Evolutionary conservation across 2,888 invertebrate genomes (phyloP).

Genomic region (Synergus gifuensis): DNA sequence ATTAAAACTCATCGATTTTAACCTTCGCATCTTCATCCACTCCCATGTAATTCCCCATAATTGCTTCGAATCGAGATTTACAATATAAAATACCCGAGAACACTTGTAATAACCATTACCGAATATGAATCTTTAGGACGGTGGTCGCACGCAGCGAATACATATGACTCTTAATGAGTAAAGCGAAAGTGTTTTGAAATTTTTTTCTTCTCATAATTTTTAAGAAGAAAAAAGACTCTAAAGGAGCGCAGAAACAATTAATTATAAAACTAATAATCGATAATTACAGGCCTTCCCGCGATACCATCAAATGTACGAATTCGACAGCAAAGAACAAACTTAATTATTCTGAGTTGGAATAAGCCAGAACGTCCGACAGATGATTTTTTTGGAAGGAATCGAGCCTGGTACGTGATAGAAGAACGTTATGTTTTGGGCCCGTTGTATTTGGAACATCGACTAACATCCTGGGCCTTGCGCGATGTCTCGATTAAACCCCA

Average conservation of each 20-base stretch:
- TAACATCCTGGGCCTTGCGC: constrained; percentile 84
- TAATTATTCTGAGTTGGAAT: constrained; percentile 63
- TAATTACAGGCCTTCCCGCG: constrained; percentile 61
- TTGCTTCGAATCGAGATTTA: background rate
- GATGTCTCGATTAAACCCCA: constrained; percentile 78
- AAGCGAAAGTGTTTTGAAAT: background rate
- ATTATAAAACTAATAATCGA: background rate
- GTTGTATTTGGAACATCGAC: constrained; percentile 82
- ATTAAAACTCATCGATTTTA: background rate
- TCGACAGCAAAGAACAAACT: constrained; percentile 64
- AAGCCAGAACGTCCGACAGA: background rate
- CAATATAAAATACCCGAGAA: background rate
- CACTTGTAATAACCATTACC: background rate
- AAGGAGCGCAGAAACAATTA: background rate
- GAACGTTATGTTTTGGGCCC: constrained; percentile 86
- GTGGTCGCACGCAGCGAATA: too few relatives aligned
- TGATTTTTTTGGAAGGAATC: constrained; percentile 34
- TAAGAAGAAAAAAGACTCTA: background rate
- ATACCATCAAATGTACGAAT: constrained; percentile 65
- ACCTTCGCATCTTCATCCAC: background rate
- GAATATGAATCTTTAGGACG: background rate
- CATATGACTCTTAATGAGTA: background rate
- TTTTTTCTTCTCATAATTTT: background rate
- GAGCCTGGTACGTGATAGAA: constrained; percentile 82
- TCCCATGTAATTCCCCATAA: background rate